Evolutionary conservation across 1,140 invertebrate genomes (phyloP).

Genomic region (Panagrolaimus sp.): DNA sequence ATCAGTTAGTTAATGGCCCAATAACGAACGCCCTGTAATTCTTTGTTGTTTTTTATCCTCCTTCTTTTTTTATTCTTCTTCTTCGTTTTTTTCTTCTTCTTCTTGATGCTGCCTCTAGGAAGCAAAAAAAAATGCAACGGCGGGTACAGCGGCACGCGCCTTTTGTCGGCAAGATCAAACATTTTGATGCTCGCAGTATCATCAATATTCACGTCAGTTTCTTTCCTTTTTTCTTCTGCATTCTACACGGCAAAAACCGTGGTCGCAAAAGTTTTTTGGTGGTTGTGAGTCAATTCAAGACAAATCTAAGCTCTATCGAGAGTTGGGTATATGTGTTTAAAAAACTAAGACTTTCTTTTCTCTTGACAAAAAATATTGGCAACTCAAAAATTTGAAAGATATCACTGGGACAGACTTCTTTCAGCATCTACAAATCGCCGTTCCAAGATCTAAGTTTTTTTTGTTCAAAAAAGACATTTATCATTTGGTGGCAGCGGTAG

Average conservation of each 20-base stretch:
- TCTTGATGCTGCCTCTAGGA: constrained; percentile 5
- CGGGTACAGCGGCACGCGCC: constrained; percentile 14
- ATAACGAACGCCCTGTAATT: background rate
- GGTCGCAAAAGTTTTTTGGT: constrained; percentile 2
- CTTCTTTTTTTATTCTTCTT: background rate
- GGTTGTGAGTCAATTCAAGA: no score
- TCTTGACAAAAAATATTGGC: constrained; percentile 4
- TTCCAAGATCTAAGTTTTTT: no score
- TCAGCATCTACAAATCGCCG: no score
- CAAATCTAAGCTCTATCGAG: no score
- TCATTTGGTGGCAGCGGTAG: no score
- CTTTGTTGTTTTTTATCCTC: background rate
- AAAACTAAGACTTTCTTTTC: background rate
- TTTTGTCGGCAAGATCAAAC: constrained; percentile 17
- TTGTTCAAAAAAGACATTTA: no score
- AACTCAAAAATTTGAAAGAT: background rate
- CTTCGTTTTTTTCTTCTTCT: background rate
- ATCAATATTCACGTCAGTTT: constrained; percentile 19
- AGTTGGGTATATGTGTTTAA: no score
- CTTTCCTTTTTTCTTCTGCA: background rate
- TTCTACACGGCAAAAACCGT: background rate
- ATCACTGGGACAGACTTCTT: background rate
- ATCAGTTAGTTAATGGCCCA: background rate
- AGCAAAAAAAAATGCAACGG: background rate
- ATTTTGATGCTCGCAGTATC: constrained; percentile 9